Conservation (phyloP, 2,113 vertebrate species). For the Macquaria australasica region DNA sequence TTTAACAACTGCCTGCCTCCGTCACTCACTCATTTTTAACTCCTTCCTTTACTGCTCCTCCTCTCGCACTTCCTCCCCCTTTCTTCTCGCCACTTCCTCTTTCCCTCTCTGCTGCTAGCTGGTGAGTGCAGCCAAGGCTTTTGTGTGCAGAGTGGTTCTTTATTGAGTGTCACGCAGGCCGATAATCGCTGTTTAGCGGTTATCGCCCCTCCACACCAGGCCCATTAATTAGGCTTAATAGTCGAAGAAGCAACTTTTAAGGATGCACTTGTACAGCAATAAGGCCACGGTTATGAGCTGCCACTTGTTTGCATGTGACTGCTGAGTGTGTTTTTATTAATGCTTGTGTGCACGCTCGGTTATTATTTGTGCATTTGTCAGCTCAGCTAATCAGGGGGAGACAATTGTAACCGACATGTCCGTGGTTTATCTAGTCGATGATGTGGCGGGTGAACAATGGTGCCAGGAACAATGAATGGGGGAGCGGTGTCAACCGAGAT, state of each 20-base stretch:
- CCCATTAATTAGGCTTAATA: slow-evolving; percentile 84
- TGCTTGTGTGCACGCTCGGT: background rate
- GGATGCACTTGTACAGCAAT: slow-evolving; percentile 65
- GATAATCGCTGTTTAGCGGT: slow-evolving; percentile 76
- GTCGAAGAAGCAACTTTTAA: slow-evolving; percentile 79
- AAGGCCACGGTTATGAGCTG: slow-evolving; percentile 53
- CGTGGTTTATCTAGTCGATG: slow-evolving; percentile 78
- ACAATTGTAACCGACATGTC: slow-evolving; percentile 78
- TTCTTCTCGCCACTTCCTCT: background rate
- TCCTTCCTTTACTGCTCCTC: slow-evolving; percentile 39
- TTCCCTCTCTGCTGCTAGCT: slow-evolving; percentile 27
- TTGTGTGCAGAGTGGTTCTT: slow-evolving; percentile 72
- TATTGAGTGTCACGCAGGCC: slow-evolving; percentile 78
- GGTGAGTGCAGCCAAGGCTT: slow-evolving; percentile 60
- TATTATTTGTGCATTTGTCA: slow-evolving; percentile 43
- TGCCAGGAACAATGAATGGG: slow-evolving; percentile 69
- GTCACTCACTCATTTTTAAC: slow-evolving; percentile 55
- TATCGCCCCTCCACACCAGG: slow-evolving; percentile 80
- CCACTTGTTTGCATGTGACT: slow-evolving; percentile 71
- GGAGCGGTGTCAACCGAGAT: slow-evolving; percentile 69
- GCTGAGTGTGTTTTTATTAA: slow-evolving; percentile 51
- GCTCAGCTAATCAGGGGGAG: slow-evolving; percentile 73
- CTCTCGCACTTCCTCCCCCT: slow-evolving; percentile 13
- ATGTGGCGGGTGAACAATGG: slow-evolving; percentile 80
- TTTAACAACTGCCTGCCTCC: slow-evolving; percentile 67